Evolutionary conservation across 2,888 invertebrate species (phyloP).

Genomic region (Vannuccia rotundouncinata): DNA sequence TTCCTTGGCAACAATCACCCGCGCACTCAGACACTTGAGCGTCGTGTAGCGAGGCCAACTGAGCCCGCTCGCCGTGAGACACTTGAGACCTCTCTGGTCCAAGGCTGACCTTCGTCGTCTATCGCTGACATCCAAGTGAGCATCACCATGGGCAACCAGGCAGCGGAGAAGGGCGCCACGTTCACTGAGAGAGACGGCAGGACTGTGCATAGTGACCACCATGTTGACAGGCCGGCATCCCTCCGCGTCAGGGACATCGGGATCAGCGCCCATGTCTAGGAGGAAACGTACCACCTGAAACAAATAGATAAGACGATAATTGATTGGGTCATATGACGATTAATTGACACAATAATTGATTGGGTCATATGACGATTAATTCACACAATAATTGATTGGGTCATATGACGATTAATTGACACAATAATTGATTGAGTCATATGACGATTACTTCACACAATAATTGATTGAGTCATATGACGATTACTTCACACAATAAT

Average conservation of each 20-base stretch:
- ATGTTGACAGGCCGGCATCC: neutral
- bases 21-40: neutral
- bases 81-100: neutral
- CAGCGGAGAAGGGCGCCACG: neutral
- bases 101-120: neutral
- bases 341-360: no score
- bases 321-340: no score
- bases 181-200: neutral
- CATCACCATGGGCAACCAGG: neutral
- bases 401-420: no score
- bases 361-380: no score
- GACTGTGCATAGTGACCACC: neutral
- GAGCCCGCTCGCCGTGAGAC: neutral
- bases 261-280: slow-evolving; percentile 16
- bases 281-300: slow-evolving; percentile 23
- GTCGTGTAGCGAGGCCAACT: neutral
- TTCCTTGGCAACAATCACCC: neutral
- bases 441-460: no score
- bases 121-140: neutral
- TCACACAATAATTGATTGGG: no score
- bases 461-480: no score
- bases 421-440: no score
- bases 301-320: no score
- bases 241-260: slow-evolving; percentile 21
- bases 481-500: no score